These are phyloP conservation scores for Corvus hawaiiensis DNA, from an alignment of 2,113 vertebrate species.

Conservation along the genomic window DNA sequence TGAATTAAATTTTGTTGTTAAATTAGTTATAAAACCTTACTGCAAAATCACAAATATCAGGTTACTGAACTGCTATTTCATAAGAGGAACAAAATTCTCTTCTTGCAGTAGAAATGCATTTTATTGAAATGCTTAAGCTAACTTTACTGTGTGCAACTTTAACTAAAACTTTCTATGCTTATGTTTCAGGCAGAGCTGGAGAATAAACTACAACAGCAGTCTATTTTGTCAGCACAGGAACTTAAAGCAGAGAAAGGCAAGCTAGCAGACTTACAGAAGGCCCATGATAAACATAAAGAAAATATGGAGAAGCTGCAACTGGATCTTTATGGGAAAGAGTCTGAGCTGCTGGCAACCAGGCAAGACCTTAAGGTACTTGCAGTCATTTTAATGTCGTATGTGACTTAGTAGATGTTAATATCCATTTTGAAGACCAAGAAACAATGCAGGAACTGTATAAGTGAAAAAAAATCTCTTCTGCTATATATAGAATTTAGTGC, in stretches of 20 bases:
- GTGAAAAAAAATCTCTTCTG: neutral
- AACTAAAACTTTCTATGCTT: neutral
- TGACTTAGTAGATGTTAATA: neutral
- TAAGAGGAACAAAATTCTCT: neutral
- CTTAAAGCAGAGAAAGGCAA: slow-evolving; percentile 77
- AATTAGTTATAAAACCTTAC: neutral
- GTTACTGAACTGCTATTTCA: neutral
- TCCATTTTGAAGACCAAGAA: neutral
- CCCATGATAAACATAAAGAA: slow-evolving; percentile 74
- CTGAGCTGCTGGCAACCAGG: slow-evolving; percentile 87
- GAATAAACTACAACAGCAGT: slow-evolving; percentile 77
- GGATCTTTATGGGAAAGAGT: slow-evolving; percentile 92
- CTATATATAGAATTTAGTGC: neutral
- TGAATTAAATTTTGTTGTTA: neutral
- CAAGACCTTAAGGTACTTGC: slow-evolving; percentile 89
- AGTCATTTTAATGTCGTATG: neutral
- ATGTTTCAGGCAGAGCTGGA: slow-evolving; percentile 83
- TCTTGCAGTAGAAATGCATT: neutral
- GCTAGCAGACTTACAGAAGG: slow-evolving; percentile 74
- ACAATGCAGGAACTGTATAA: neutral
- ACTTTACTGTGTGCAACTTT: neutral
- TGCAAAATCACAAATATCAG: neutral
- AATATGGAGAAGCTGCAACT: slow-evolving; percentile 82
- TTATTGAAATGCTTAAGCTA: neutral
- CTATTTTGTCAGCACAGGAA: slow-evolving; percentile 73